phyloP scores from a whole-genome alignment of 2,113 vertebrate species.

The Stercorarius parasiticus region DNA sequence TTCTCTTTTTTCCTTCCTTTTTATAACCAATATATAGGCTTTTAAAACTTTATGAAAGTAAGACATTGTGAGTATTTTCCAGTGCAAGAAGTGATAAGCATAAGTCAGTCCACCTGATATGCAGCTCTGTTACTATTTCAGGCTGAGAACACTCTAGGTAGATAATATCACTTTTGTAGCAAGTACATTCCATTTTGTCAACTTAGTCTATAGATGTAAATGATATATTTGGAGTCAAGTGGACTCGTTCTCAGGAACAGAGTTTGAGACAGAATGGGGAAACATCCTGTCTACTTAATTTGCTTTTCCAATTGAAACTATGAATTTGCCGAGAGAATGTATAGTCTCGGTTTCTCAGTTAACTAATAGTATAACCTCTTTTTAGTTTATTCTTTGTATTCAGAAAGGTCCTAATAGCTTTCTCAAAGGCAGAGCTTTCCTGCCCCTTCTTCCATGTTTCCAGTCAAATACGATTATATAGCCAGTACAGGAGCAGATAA shows the following conservation, averaged over 20 bases:
- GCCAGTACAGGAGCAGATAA: neutral
- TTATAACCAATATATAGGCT: neutral
- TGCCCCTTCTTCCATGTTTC: neutral
- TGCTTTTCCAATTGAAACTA: neutral
- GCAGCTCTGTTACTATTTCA: neutral
- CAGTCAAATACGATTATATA: neutral
- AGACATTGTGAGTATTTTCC: neutral
- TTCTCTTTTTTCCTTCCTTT: neutral
- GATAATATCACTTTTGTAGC: neutral
- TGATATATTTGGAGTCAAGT: neutral
- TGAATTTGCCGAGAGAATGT: neutral
- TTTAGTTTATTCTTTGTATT: neutral
- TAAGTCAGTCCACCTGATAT: neutral
- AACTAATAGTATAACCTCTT: neutral
- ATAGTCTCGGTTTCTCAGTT: neutral
- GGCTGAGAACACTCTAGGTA: neutral
- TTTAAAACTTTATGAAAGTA: neutral
- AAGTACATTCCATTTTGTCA: neutral
- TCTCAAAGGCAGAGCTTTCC: neutral
- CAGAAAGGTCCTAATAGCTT: neutral
- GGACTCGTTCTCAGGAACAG: neutral
- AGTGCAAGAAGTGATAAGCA: neutral
- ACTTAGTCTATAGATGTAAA: neutral
- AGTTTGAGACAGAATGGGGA: neutral
- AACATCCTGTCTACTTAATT: accelerated